These are phyloP conservation scores for Litocranius walleri DNA, from an alignment of 2,113 vertebrate species.

Conservation along the genomic window DNA sequence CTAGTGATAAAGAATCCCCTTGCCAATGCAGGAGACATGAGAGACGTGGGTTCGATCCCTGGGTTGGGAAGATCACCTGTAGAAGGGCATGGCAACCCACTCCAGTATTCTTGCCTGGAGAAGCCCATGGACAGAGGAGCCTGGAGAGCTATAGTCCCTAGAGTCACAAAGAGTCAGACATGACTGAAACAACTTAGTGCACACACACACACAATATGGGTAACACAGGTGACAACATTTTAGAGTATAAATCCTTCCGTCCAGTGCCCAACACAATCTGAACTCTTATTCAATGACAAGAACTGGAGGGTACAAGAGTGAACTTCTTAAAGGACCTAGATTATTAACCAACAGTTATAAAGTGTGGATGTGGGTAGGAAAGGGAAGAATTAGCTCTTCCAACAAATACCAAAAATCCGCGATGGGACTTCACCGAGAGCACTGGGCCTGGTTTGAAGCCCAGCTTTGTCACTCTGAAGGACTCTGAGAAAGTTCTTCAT, in stretches of 20 bases:
- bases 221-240: background rate
- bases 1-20: background rate
- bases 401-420: background rate
- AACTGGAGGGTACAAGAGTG: background rate
- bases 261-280: background rate
- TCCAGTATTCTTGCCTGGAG: background rate
- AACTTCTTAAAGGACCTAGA: background rate
- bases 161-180: background rate
- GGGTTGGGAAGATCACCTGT: background rate
- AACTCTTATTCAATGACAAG: background rate
- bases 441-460: background rate
- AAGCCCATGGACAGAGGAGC: background rate
- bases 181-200: background rate
- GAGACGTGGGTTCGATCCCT: background rate
- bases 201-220: background rate
- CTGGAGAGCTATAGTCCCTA: background rate
- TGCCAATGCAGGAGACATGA: background rate
- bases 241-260: background rate
- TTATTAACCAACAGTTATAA: background rate
- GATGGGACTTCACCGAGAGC: background rate
- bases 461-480: background rate
- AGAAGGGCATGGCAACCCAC: background rate
- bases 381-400: background rate
- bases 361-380: background rate
- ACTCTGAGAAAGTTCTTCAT: background rate